Evolutionary conservation across 2,113 vertebrate species (phyloP).

Genomic region (Alethe diademata): DNA sequence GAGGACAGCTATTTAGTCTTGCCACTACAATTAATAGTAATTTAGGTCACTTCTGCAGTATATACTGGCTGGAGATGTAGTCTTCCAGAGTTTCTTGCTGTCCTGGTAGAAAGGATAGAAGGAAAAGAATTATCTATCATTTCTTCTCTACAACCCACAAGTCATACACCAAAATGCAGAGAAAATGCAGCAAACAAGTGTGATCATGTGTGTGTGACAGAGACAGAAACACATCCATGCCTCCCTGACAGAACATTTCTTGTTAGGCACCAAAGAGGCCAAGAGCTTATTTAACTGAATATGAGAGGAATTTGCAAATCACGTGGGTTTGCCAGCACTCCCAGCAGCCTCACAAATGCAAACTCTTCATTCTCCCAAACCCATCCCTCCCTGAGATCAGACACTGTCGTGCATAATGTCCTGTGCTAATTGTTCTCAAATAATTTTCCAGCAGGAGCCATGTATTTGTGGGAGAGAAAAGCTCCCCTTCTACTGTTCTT

Average conservation of each 20-base stretch:
- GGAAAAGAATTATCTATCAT: background rate
- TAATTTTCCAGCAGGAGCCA: background rate
- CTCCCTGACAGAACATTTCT: slow-evolving; percentile 30
- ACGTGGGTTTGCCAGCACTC: background rate
- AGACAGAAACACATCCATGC: background rate
- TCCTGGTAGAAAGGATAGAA: background rate
- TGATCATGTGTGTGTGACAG: background rate
- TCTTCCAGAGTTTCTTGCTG: background rate
- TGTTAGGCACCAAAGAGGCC: slow-evolving; percentile 13
- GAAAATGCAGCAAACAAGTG: background rate
- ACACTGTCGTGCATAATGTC: background rate
- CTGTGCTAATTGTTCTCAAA: background rate
- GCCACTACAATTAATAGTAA: slow-evolving; percentile 45
- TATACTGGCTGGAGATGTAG: background rate
- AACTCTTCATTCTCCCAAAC: background rate
- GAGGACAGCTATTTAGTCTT: slow-evolving; percentile 13
- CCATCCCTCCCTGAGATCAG: background rate
- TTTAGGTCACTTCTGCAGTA: slow-evolving; percentile 45
- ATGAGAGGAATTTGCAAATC: slow-evolving; percentile 22
- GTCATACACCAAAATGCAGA: background rate
- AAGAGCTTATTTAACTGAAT: slow-evolving; percentile 26
- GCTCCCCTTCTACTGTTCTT: background rate
- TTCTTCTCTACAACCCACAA: background rate
- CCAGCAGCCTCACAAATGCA: slow-evolving; percentile 1
- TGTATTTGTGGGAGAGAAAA: background rate